Evolutionary conservation across 2,797 vertebrate species (phyloP).

Genomic region (Myripristis jacobus): DNA sequence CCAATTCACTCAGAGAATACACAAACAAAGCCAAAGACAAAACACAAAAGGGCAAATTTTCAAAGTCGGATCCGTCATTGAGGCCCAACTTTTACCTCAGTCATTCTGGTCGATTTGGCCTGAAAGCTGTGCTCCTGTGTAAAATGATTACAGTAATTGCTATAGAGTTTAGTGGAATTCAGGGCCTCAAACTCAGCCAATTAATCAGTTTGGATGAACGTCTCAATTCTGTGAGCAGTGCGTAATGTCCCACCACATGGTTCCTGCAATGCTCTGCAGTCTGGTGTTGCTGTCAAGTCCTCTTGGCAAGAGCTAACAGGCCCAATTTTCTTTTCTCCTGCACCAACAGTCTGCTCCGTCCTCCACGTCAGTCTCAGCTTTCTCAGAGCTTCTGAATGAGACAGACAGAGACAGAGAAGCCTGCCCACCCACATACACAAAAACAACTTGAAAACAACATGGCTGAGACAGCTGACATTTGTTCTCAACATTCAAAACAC

Average conservation of each 20-base stretch:
- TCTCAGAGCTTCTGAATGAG: constrained; percentile 8
- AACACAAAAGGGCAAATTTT: neutral
- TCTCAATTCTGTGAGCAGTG: constrained; percentile 11
- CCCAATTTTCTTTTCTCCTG: constrained; percentile 19
- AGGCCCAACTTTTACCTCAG: neutral
- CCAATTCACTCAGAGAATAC: neutral
- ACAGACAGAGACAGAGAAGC: neutral
- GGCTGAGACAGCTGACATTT: neutral
- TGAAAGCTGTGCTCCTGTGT: neutral
- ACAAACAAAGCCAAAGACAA: neutral
- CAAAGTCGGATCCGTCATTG: neutral
- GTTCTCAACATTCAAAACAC: constrained; percentile 3
- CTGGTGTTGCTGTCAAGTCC: constrained; percentile 44
- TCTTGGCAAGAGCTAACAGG: constrained; percentile 27
- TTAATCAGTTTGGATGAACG: constrained; percentile 17
- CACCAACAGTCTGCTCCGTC: constrained; percentile 34
- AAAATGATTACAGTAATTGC: neutral
- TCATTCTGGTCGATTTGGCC: constrained; percentile 7
- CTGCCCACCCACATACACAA: neutral
- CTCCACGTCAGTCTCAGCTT: constrained; percentile 25
- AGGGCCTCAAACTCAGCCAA: constrained; percentile 14
- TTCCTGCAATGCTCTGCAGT: constrained; percentile 9
- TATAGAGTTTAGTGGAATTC: constrained; percentile 25
- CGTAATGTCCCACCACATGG: constrained; percentile 44
- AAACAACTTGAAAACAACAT: constrained; percentile 19